Percentiles rank a stretch among this genome's conserved stretches.
Evolutionary conservation across 2,888 invertebrate genomes (phyloP).

Genomic region (Nudaria mundana): DNA sequence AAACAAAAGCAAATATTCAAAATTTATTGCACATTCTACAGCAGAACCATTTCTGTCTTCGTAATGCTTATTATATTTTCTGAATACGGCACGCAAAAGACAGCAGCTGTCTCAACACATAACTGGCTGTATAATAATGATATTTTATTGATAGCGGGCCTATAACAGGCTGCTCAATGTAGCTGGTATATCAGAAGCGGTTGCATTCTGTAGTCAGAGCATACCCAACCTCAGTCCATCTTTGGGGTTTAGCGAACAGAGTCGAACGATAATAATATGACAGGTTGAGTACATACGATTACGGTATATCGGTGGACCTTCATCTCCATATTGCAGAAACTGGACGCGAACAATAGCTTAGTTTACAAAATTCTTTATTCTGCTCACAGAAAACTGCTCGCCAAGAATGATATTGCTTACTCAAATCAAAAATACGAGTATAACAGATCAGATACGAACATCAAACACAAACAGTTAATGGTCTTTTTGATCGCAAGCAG

Average conservation of each 20-base stretch:
- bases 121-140: conserved; percentile 21
- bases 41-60: conserved; percentile 21
- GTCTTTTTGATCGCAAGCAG: conserved; percentile 30
- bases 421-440: no score
- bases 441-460: no score
- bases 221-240: conserved; percentile 19
- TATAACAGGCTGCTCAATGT: conserved; percentile 14
- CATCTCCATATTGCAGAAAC: conserved; percentile 49
- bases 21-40: conserved; percentile 19
- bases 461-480: conserved; percentile 15
- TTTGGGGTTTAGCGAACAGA: conserved; percentile 25
- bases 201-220: conserved; percentile 22
- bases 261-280: conserved; percentile 34
- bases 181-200: conserved; percentile 21
- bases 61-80: conserved; percentile 16
- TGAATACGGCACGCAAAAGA: conserved; percentile 17
- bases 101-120: conserved; percentile 15
- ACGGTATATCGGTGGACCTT: conserved; percentile 34
- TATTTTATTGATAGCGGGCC: conserved; percentile 26
- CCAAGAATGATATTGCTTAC: conserved; percentile 42
- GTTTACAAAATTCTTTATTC: conserved; percentile 44
- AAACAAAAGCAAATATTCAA: conserved; percentile 32
- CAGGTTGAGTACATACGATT: conserved; percentile 29
- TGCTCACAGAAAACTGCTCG: conserved; percentile 37
- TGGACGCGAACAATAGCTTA: conserved; percentile 33